Conservation (phyloP, 2,888 invertebrate species). For the Metellina segmentata region DNA sequence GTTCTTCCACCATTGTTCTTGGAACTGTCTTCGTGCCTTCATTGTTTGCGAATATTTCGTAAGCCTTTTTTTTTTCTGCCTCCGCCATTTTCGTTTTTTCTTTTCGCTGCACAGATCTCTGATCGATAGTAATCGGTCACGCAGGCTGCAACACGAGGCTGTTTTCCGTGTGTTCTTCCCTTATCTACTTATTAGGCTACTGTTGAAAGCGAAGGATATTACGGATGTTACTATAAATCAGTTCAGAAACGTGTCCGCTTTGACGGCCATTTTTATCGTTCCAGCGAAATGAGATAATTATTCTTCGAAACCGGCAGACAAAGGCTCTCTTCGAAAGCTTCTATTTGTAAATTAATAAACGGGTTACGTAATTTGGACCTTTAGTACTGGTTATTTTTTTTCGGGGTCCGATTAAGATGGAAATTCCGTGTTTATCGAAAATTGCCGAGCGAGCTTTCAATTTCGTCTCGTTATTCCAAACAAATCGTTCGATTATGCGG, state of each 20-base stretch:
- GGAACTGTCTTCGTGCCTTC: neutral
- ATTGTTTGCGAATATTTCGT: conserved; percentile 2
- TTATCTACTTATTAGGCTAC: conserved; percentile 30
- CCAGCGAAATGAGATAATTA: conserved; percentile 37
- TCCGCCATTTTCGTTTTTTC: neutral
- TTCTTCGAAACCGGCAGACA: neutral
- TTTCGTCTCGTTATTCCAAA: neutral
- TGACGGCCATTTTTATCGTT: neutral
- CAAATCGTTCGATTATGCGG: neutral
- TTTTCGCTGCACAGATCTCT: neutral
- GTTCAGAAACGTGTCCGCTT: neutral
- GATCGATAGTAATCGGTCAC: conserved; percentile 21
- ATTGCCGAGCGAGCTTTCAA: neutral
- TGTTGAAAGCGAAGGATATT: conserved; percentile 36
- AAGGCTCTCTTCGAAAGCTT: neutral
- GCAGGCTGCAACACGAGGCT: neutral
- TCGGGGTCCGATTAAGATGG: neutral
- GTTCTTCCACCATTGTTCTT: neutral
- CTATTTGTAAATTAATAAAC: neutral
- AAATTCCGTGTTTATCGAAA: neutral
- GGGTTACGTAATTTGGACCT: neutral
- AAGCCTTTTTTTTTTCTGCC: neutral
- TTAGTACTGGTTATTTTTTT: neutral
- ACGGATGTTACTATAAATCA: conserved; percentile 25
- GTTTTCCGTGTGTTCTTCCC: neutral